These are phyloP conservation scores for Biston betularia DNA, from an alignment of 2,888 invertebrate genomes.

Conservation along the genomic window DNA sequence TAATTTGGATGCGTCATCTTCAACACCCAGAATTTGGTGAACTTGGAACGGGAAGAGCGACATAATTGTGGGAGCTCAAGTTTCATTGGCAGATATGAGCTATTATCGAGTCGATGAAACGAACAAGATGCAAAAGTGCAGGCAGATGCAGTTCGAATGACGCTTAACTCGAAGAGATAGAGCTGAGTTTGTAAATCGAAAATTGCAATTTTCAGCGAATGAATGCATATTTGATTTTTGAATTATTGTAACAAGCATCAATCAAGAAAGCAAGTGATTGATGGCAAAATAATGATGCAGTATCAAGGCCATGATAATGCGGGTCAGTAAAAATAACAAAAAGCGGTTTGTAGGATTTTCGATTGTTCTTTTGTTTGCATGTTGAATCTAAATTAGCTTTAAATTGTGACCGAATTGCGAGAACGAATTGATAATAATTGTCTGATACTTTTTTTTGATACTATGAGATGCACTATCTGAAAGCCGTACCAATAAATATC, in stretches of 20 bases:
- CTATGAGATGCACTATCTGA: not conserved
- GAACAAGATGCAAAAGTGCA: conserved; percentile 39
- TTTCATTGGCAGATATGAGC: conserved; percentile 48
- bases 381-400: conserved; percentile 50
- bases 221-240: conserved; percentile 54
- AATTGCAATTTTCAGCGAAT: conserved; percentile 41
- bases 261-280: conserved; percentile 63
- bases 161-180: conserved; percentile 43
- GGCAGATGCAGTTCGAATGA: conserved; percentile 33
- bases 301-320: conserved; percentile 70
- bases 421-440: conserved; percentile 51
- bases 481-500: not conserved
- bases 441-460: not conserved
- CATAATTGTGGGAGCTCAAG: conserved; percentile 46
- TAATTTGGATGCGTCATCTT: conserved; percentile 76
- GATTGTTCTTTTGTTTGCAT: conserved; percentile 54
- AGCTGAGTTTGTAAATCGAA: conserved; percentile 42
- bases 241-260: conserved; percentile 63
- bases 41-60: conserved; percentile 40
- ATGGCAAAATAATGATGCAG: conserved; percentile 71
- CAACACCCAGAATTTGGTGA: conserved; percentile 56
- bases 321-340: conserved; percentile 63
- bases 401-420: conserved; percentile 49
- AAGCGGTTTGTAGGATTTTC: conserved; percentile 61
- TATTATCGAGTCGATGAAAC: conserved; percentile 51